Evolutionary conservation across 2,888 invertebrate species (phyloP).

Genomic region (Brenthis daphne): DNA sequence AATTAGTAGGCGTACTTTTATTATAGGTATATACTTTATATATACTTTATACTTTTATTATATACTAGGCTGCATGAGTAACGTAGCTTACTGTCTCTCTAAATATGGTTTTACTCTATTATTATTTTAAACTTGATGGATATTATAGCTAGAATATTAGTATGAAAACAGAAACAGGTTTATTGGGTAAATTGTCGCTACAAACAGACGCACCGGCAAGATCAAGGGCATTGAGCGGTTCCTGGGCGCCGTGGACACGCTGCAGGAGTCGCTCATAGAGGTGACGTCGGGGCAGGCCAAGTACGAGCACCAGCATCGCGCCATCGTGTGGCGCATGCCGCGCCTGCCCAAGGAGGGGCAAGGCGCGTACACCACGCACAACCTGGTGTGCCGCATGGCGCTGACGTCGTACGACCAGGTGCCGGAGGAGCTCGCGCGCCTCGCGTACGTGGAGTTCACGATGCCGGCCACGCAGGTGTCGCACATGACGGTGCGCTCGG

Average conservation of each 20-base stretch:
- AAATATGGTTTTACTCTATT: no score
- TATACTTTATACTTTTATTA: no score
- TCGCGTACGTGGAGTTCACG: slow-evolving; percentile 96
- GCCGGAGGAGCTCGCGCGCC: slow-evolving; percentile 93
- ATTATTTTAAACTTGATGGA: no score
- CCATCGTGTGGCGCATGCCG: slow-evolving; percentile 99
- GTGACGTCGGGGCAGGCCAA: slow-evolving; percentile 98
- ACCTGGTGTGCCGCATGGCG: slow-evolving; percentile 96
- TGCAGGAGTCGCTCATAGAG: slow-evolving; percentile 96
- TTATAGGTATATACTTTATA: no score
- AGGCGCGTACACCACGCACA: slow-evolving; percentile 99
- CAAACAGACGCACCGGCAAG: slow-evolving; percentile 88
- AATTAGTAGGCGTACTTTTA: no score
- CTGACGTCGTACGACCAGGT: slow-evolving; percentile 98
- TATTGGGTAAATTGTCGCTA: neutral
- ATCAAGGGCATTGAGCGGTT: slow-evolving; percentile 96
- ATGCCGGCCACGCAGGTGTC: slow-evolving; percentile 98
- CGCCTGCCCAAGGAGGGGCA: slow-evolving; percentile 99
- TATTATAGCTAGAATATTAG: no score
- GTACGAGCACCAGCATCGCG: slow-evolving; percentile 98
- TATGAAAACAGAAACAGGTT: neutral
- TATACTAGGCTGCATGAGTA: no score
- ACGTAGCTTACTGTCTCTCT: no score
- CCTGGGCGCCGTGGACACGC: slow-evolving; percentile 93
- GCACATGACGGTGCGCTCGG: slow-evolving; percentile 97